A percentile compares a stretch with the other conserved stretches of the same genome.
Conservation (phyloP, 2,797 vertebrate genomes). For the Zalophus californianus region DNA sequence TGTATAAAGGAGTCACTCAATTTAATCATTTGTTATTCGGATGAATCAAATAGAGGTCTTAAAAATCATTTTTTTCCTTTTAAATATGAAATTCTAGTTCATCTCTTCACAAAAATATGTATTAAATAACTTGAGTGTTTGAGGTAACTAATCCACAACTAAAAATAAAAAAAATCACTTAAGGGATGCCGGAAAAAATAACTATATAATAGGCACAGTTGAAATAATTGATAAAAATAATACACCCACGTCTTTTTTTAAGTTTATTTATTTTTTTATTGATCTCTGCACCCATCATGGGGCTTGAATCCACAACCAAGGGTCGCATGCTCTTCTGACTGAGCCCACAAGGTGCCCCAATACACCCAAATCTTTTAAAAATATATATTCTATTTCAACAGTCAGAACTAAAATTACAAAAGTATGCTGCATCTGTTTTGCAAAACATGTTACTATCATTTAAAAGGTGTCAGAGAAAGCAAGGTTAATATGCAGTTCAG, state of each 20-base stretch:
- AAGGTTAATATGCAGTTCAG: neutral
- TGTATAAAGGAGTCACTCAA: neutral
- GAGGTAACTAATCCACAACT: neutral
- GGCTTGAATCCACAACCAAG: neutral
- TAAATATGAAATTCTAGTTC: neutral
- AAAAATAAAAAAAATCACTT: neutral
- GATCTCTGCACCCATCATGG: neutral
- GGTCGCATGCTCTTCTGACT: neutral
- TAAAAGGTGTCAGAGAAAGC: neutral
- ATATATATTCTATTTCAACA: neutral
- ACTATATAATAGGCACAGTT: neutral
- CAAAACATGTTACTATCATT: neutral
- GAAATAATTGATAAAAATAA: slow-evolving; percentile 2
- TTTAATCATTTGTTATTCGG: neutral
- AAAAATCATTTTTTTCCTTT: neutral
- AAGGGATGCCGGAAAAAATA: neutral
- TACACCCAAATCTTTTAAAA: neutral
- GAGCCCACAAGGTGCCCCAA: neutral
- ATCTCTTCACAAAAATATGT: neutral
- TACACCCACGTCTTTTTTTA: neutral
- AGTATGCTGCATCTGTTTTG: neutral
- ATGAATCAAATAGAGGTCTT: neutral
- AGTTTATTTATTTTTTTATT: neutral
- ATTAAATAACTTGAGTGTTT: neutral
- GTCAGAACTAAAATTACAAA: neutral